phyloP scores from a whole-genome alignment of 2,888 invertebrate species.

The Charanyca ferruginea region DNA sequence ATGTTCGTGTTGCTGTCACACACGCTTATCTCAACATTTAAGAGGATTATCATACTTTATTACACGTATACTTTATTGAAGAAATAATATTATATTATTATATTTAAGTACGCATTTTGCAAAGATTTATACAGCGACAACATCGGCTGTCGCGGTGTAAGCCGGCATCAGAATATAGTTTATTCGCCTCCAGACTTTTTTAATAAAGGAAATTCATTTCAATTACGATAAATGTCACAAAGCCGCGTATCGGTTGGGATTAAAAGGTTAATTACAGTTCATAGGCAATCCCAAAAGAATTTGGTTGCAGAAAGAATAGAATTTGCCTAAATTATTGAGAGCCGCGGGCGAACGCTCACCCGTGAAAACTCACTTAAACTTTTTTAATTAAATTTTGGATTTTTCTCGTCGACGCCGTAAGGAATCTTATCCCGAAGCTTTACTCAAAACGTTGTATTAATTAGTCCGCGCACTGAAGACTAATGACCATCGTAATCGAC shows the following conservation, averaged over 20 bases:
- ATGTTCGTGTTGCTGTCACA: constrained; percentile 45
- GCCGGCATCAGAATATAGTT: constrained; percentile 4
- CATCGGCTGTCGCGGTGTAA: constrained; percentile 15
- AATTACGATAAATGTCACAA: constrained; percentile 51
- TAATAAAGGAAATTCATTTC: constrained; percentile 30
- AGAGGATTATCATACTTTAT: constrained; percentile 51
- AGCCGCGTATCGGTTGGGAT: constrained; percentile 58
- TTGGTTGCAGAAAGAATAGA: constrained; percentile 80
- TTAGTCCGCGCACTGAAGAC: constrained; percentile 83
- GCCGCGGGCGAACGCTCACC: constrained; percentile 82
- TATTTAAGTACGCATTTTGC: constrained; percentile 8
- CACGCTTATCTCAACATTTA: constrained; percentile 54
- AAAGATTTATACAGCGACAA: constrained; percentile 17
- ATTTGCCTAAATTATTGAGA: constrained; percentile 86
- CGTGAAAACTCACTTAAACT: constrained; percentile 90
- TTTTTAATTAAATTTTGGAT: constrained; percentile 90
- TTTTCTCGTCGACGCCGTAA: constrained; percentile 81
- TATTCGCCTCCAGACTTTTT: constrained; percentile 8
- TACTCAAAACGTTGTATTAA: constrained; percentile 89
- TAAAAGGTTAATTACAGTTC: constrained; percentile 75
- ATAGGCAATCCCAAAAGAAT: constrained; percentile 72
- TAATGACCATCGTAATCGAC: constrained; percentile 84
- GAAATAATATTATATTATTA: constrained; percentile 33
- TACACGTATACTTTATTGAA: constrained; percentile 24
- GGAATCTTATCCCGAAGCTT: constrained; percentile 83